Evolutionary conservation across 2,113 vertebrate species (phyloP).

Genomic region (Andinoacara biseriatus): DNA sequence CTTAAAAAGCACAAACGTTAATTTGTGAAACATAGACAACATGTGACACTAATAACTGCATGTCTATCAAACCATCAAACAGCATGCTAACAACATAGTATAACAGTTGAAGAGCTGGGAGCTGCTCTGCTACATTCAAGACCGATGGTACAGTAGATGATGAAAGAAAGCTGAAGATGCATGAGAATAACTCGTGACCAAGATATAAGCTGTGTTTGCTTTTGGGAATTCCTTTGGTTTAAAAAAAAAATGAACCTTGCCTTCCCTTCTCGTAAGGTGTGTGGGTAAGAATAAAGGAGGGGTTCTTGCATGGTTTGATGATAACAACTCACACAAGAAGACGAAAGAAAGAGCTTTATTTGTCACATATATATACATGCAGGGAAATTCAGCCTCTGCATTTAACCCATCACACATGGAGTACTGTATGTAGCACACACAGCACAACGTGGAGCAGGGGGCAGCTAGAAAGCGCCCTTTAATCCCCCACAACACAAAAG

Average conservation of each 20-base stretch:
- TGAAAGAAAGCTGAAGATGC: not conserved
- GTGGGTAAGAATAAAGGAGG: not conserved
- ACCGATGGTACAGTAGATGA: not conserved
- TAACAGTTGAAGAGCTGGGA: not conserved
- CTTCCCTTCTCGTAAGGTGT: not conserved
- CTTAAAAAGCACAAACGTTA: not conserved
- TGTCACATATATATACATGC: too few species aligned
- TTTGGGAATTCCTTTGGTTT: not conserved
- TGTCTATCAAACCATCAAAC: not conserved
- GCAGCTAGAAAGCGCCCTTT: too few species aligned
- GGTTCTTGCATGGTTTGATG: not conserved
- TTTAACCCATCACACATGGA: too few species aligned
- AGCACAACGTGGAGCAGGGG: too few species aligned
- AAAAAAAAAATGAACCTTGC: not conserved
- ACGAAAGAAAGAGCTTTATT: too few species aligned
- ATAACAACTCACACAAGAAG: not conserved
- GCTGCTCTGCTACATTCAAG: not conserved
- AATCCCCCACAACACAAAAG: not conserved
- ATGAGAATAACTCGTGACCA: not conserved
- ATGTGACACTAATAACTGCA: not conserved
- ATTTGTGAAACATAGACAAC: not conserved
- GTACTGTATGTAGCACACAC: too few species aligned
- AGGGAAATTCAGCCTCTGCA: too few species aligned
- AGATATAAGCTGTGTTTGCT: not conserved
- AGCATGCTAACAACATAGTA: rapidly evolving